A percentile compares a stretch with the other conserved stretches of the same genome.
phyloP scores from a whole-genome alignment of 2,888 invertebrate genomes.

The Ectemnius lituratus region DNA sequence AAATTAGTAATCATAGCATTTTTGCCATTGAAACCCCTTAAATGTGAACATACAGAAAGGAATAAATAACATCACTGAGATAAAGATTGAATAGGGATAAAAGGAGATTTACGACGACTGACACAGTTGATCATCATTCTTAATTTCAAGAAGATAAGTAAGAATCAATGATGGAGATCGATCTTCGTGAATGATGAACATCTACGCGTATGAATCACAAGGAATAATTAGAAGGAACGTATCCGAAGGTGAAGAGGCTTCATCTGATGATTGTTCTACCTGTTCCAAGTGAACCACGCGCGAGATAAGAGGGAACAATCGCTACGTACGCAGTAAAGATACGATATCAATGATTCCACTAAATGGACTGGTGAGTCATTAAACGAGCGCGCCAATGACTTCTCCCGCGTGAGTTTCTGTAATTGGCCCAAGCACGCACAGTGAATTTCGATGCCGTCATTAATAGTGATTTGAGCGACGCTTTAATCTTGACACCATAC shows the following conservation, averaged over 20 bases:
- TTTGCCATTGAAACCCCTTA: no score
- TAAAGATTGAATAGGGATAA: no score
- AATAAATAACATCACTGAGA: no score
- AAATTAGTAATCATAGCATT: no score
- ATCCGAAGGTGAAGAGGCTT: conserved; percentile 16
- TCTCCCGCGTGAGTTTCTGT: background rate
- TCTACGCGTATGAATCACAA: no score
- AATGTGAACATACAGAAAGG: no score
- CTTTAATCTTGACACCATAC: conserved; percentile 11
- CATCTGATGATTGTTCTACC: conserved; percentile 26
- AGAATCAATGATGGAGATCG: no score
- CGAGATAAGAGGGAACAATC: conserved; percentile 58
- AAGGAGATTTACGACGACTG: no score
- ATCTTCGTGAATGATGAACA: no score
- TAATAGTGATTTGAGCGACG: background rate
- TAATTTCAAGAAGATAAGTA: no score
- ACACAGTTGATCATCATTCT: no score
- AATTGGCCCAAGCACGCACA: background rate
- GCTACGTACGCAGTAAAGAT: conserved; percentile 54
- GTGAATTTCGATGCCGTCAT: conserved; percentile 10
- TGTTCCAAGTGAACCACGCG: conserved; percentile 5
- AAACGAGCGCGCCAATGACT: conserved; percentile 17
- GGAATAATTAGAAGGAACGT: conserved; percentile 9
- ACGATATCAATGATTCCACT: conserved; percentile 58
- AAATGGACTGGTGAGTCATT: conserved; percentile 43